phyloP scores from a whole-genome alignment of 1,140 invertebrate species.

The Bombyx mandarina region DNA sequence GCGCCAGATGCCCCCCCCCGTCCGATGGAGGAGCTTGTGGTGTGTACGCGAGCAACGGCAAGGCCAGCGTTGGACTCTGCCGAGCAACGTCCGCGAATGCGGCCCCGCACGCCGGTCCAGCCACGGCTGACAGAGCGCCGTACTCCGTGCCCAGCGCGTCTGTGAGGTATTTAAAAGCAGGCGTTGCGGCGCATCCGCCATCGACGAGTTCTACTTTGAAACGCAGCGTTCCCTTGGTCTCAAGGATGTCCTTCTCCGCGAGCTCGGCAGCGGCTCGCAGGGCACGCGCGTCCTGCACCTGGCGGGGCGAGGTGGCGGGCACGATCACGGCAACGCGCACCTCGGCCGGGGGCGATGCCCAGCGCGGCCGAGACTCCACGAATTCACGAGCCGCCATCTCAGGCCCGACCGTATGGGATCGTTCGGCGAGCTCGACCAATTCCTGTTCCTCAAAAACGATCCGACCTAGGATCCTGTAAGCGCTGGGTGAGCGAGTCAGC shows the following conservation, averaged over 20 bases:
- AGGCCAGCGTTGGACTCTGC: slow-evolving; percentile 24
- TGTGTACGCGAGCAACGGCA: slow-evolving; percentile 46
- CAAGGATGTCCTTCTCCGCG: slow-evolving; percentile 16
- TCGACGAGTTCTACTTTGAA: slow-evolving; percentile 40
- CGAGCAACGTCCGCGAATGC: slow-evolving; percentile 43
- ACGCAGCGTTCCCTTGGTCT: slow-evolving; percentile 8
- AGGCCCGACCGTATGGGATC: slow-evolving; percentile 11
- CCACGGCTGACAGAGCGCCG: slow-evolving; percentile 38
- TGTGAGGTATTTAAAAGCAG: slow-evolving; percentile 36
- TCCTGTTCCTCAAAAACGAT: slow-evolving; percentile 4
- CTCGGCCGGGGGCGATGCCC: slow-evolving; percentile 18
- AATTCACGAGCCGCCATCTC: slow-evolving; percentile 6
- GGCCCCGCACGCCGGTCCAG: slow-evolving; percentile 46
- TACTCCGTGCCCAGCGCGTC: slow-evolving; percentile 39
- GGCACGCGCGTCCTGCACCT: slow-evolving; percentile 24
- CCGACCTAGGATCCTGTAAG: slow-evolving; percentile 7
- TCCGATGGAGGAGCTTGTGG: slow-evolving; percentile 26
- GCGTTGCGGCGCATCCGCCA: slow-evolving; percentile 33
- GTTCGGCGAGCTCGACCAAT: slow-evolving; percentile 9
- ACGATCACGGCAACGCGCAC: slow-evolving; percentile 19
- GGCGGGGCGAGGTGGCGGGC: slow-evolving; percentile 9
- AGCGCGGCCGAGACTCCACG: slow-evolving; percentile 27
- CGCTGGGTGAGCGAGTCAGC: slow-evolving; percentile 9
- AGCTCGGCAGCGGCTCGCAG: slow-evolving; percentile 25
- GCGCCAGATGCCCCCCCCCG: slow-evolving; percentile 11